Evolutionary conservation across 2,113 vertebrate species (phyloP).

Genomic region (Deroptyus accipitrinus): DNA sequence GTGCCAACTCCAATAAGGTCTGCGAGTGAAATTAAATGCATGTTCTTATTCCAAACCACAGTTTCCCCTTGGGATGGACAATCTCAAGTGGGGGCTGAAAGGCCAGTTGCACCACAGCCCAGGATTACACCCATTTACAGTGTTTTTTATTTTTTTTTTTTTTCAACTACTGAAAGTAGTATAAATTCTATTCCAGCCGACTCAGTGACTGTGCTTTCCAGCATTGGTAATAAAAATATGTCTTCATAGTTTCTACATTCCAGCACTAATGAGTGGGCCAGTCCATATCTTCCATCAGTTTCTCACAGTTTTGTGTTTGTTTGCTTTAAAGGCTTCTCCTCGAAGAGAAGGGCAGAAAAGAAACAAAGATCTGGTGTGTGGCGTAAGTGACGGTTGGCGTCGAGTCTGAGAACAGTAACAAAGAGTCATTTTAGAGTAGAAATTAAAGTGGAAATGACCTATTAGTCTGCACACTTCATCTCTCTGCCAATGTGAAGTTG

Average conservation of each 20-base stretch:
- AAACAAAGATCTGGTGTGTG: constrained; percentile 15
- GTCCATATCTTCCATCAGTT: constrained; percentile 68
- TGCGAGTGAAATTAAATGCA: constrained; percentile 81
- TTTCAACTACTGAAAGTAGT: constrained; percentile 73
- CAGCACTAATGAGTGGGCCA: constrained; percentile 64
- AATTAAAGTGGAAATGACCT: constrained; percentile 67
- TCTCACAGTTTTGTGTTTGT: constrained; percentile 78
- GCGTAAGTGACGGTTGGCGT: constrained; percentile 29
- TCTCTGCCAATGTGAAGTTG: not conserved
- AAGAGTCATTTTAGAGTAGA: constrained; percentile 42
- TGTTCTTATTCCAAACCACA: constrained; percentile 83
- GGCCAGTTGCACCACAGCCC: constrained; percentile 79
- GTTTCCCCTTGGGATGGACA: constrained; percentile 77
- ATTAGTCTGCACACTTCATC: not conserved
- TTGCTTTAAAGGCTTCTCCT: constrained; percentile 73
- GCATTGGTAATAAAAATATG: constrained; percentile 72
- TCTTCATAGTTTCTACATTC: constrained; percentile 80
- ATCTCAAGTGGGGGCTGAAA: constrained; percentile 80
- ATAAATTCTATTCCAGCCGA: constrained; percentile 60
- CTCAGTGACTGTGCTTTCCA: constrained; percentile 71
- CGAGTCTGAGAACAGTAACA: constrained; percentile 54
- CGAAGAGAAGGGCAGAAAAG: constrained; percentile 45
- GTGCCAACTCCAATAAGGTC: constrained; percentile 84
- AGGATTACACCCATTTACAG: constrained; percentile 79
- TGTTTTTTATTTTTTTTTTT: not conserved